Evolutionary conservation across 2,113 vertebrate species (phyloP), one percentile per base, ranked within the genome.

Genomic region (Mionectes macconnelli): DNA sequence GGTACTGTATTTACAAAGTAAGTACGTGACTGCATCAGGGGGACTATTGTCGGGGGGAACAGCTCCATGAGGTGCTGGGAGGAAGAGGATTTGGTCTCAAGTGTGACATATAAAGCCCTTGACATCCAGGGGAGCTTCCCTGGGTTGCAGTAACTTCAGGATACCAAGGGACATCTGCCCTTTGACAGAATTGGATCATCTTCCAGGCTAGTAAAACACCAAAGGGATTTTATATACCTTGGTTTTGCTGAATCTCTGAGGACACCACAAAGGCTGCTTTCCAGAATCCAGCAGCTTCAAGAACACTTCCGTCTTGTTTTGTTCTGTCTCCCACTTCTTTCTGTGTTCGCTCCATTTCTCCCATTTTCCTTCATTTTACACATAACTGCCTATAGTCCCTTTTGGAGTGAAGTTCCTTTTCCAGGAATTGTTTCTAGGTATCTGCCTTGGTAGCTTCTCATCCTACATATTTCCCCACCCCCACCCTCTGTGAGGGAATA

Each of bases 391-490:
- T 1, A 1, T 24, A 86, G 39, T 3, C 12, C 9, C 20, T 74
- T 83, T 80, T 2, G 2, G 37, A 82, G 76, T 23, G 42, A 31
- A 64, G 33, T 59, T 74, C 35, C 30, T 77, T 83, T 88, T 56
- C 22, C n/a, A 20, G n/a, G 5, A 78, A 45, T 44, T 20, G 35
- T 78, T 77, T 74, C 30, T 60, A 70, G 75, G 60, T 22, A 68
- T 22, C 60, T 56, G 22, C 64, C n/a, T 70, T 78, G 21, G 27
- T 49, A 37, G 8, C 55, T 89, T 72, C 69, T 66, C 49, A 74
- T 9, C 33, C 31, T 21, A 39, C 10, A 9, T 1, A 1, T 3
- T 31, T 21, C 9, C 14, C 8, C 5, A 8, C 9, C 19, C 4
- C 37, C 40, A 8, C 3, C 11, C 11, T 7, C 40, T 23, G 49